phyloP scores from a whole-genome alignment of 2,797 vertebrate species.

The Tokudaia tokunoshimensis region DNA sequence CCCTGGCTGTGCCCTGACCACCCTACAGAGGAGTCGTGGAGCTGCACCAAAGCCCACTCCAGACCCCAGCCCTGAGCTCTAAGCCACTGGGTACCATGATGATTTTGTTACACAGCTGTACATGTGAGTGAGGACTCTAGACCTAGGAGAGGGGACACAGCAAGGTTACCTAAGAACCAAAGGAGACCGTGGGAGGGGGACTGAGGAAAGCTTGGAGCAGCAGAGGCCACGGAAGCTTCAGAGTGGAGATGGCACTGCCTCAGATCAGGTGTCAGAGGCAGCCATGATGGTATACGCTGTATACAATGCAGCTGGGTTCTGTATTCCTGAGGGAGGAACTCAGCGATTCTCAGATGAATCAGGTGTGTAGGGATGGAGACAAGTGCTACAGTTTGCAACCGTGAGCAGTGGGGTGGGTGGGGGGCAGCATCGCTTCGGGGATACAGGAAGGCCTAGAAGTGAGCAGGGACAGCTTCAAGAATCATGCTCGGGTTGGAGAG shows the following conservation, averaged over 20 bases:
- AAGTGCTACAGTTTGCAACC: neutral
- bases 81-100: neutral
- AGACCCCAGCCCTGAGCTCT: neutral
- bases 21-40: neutral
- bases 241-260: neutral
- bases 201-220: neutral
- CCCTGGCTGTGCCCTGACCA: neutral
- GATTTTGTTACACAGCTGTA: neutral
- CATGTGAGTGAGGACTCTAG: too few relatives aligned
- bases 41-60: neutral
- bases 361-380: neutral
- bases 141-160: too few relatives aligned
- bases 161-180: neutral
- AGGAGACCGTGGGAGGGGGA: too few relatives aligned
- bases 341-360: neutral
- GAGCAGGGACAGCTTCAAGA: neutral
- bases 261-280: neutral
- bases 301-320: neutral
- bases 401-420: neutral
- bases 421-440: neutral
- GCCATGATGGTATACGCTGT: neutral
- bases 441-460: neutral
- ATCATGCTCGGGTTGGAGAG: neutral
- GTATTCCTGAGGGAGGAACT: neutral
- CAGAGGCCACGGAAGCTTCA: neutral